Conservation (phyloP, 2,888 invertebrate genomes). For the Drosophila fulvimacula region DNA sequence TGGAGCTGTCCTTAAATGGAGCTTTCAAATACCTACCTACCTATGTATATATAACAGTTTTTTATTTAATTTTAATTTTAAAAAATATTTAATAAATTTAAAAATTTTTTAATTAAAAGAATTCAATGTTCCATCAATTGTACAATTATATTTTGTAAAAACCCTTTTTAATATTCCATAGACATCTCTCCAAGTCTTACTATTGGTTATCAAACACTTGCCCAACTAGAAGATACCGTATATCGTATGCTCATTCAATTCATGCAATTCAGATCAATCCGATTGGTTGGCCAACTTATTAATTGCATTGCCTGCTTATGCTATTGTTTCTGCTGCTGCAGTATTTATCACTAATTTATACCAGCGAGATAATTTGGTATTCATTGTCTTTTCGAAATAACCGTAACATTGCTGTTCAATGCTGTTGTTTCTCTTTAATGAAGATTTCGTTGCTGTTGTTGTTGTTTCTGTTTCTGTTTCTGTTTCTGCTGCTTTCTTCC, state of each 20-base stretch:
- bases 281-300: slow-evolving; percentile 53
- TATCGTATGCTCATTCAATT: not conserved
- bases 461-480: not conserved
- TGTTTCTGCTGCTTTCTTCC: slow-evolving; percentile 45
- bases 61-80: too few species aligned
- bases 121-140: too few species aligned
- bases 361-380: slow-evolving; percentile 43
- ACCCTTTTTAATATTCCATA: too few species aligned
- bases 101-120: too few species aligned
- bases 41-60: too few species aligned
- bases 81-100: too few species aligned
- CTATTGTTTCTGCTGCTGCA: slow-evolving; percentile 24
- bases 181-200: too few species aligned
- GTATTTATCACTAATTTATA: slow-evolving; percentile 56
- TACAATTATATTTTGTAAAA: too few species aligned
- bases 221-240: not conserved
- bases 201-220: too few species aligned
- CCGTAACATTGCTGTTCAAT: slow-evolving; percentile 57
- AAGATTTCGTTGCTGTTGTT: slow-evolving; percentile 13
- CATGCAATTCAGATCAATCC: slow-evolving; percentile 20
- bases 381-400: slow-evolving; percentile 56
- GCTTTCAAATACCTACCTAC: too few species aligned
- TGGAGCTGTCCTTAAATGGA: too few species aligned
- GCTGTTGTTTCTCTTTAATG: slow-evolving; percentile 36
- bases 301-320: slow-evolving; percentile 39